Evolutionary conservation across 2,113 vertebrate species (phyloP).

Genomic region (Ciconia boyciana): DNA sequence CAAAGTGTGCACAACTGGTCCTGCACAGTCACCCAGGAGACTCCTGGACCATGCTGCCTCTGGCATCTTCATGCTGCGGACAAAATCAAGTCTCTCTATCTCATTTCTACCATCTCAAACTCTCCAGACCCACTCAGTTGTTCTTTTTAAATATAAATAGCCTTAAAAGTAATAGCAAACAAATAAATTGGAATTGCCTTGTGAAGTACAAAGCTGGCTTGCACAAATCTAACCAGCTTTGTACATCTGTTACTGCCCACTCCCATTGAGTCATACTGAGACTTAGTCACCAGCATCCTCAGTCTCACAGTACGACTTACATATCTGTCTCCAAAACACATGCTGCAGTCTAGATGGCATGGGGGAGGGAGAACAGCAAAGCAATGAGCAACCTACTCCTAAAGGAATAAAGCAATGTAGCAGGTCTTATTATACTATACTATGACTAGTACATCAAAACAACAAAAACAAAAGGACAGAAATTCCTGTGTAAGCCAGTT

Average conservation of each 20-base stretch:
- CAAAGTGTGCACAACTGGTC: neutral
- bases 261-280: slow-evolving; percentile 62
- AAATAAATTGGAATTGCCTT: slow-evolving; percentile 6
- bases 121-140: neutral
- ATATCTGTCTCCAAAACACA: slow-evolving; percentile 33
- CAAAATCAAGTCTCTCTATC: neutral
- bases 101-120: neutral
- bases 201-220: slow-evolving; percentile 4
- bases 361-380: neutral
- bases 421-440: neutral
- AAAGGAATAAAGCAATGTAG: neutral
- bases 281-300: slow-evolving; percentile 46
- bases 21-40: neutral
- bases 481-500: neutral
- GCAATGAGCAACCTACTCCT: neutral
- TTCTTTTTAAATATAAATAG: neutral
- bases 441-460: neutral
- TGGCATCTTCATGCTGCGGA: neutral
- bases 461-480: neutral
- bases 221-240: slow-evolving; percentile 8
- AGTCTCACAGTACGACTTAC: slow-evolving; percentile 29
- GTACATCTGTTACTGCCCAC: slow-evolving; percentile 73
- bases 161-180: neutral
- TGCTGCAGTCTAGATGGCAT: neutral
- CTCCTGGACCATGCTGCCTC: neutral